A percentile compares a stretch with the other conserved stretches of the same genome.
These are phyloP conservation scores for Epirrhoe alternata DNA, from an alignment of 2,888 invertebrate species.

Conservation along the genomic window DNA sequence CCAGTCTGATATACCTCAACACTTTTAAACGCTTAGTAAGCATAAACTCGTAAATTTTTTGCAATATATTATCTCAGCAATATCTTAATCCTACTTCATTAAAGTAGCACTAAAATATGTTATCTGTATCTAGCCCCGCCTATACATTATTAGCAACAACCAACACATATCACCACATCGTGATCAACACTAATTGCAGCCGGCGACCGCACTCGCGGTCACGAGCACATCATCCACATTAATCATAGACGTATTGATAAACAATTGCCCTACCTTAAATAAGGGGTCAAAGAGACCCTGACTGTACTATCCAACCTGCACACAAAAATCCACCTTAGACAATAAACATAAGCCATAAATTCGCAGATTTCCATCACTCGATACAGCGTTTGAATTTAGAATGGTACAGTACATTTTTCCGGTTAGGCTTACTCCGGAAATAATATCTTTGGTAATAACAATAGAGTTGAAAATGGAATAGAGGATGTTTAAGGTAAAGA, in stretches of 20 bases:
- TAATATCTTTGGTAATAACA: slow-evolving; percentile 43
- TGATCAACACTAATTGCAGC: slow-evolving; percentile 78
- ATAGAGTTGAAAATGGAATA: slow-evolving; percentile 51
- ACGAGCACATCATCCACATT: slow-evolving; percentile 75
- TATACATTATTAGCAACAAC: slow-evolving; percentile 64
- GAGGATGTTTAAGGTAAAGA: slow-evolving; percentile 54
- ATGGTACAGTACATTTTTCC: slow-evolving; percentile 61
- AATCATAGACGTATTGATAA: slow-evolving; percentile 82
- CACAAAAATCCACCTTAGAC: slow-evolving; percentile 46
- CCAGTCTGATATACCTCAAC: no score
- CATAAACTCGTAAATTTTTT: no score
- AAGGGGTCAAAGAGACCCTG: slow-evolving; percentile 74
- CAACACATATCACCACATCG: slow-evolving; percentile 81
- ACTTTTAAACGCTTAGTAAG: no score
- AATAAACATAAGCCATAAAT: slow-evolving; percentile 27
- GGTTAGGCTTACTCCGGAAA: slow-evolving; percentile 31
- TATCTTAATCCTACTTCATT: no score
- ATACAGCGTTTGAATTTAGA: slow-evolving; percentile 48
- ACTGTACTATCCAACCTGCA: slow-evolving; percentile 30
- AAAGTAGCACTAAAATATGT: not conserved
- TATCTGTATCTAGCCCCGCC: slow-evolving; percentile 14
- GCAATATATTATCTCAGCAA: no score
- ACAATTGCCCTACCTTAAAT: slow-evolving; percentile 84
- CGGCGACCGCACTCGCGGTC: slow-evolving; percentile 64
- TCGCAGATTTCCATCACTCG: slow-evolving; percentile 26